Conservation (phyloP, 92 coral and sea anemone species). For the Palythoa heliodiscus region DNA sequence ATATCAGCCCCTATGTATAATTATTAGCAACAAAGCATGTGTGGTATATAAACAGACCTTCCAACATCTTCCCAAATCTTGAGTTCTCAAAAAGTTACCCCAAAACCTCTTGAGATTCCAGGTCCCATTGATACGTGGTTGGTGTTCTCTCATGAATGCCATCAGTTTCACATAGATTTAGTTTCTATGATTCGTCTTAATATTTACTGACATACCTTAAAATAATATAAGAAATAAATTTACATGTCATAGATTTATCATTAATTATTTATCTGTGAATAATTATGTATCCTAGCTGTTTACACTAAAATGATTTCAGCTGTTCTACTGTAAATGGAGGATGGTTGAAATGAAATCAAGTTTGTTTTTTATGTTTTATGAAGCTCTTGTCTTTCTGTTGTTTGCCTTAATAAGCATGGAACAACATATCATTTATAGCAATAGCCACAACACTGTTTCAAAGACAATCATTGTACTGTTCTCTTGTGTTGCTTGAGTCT, state of each 20-base stretch:
- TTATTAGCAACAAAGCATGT: too few species aligned
- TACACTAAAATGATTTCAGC: not conserved
- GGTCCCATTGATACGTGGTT: too few species aligned
- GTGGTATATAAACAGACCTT: too few species aligned
- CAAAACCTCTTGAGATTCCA: too few species aligned
- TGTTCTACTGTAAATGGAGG: not conserved
- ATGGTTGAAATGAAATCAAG: constrained; percentile 8
- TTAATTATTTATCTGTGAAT: not conserved
- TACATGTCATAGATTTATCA: not conserved
- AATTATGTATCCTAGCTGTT: not conserved
- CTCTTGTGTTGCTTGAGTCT: not conserved
- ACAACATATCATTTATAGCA: not conserved
- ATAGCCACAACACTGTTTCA: not conserved
- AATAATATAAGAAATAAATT: too few species aligned
- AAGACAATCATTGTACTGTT: not conserved
- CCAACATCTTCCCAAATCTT: too few species aligned
- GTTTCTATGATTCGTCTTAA: too few species aligned
- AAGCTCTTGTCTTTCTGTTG: not conserved
- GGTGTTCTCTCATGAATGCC: too few species aligned
- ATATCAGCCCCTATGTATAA: too few species aligned
- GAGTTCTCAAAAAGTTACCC: too few species aligned
- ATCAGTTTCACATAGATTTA: too few species aligned
- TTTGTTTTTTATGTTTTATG: not conserved
- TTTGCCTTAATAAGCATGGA: not conserved
- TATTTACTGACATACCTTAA: too few species aligned